Evolutionary conservation across 1,140 invertebrate species (phyloP).

Genomic region (Colletes gigas): DNA sequence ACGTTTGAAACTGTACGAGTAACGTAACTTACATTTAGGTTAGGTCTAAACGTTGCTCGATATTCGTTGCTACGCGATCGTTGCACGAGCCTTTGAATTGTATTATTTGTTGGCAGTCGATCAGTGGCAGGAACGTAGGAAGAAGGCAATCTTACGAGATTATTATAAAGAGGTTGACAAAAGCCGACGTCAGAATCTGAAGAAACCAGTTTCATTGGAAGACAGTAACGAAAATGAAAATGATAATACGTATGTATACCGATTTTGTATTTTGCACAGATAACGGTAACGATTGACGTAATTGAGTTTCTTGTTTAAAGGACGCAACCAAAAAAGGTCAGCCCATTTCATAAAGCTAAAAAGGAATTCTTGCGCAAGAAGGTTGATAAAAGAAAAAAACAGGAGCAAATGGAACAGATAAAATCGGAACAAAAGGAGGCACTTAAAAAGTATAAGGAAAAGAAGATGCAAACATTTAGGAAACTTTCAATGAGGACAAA

Average conservation of each 20-base stretch:
- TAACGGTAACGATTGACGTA: neutral
- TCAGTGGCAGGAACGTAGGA: conserved; percentile 84
- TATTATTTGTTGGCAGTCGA: conserved; percentile 75
- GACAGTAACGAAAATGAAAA: neutral
- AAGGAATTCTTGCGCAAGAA: conserved; percentile 81
- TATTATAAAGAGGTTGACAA: conserved; percentile 83
- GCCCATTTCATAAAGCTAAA: conserved; percentile 82
- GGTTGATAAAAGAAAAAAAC: conserved; percentile 82
- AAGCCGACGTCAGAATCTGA: conserved; percentile 65
- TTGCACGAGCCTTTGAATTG: conserved; percentile 10
- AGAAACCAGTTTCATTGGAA: conserved; percentile 15
- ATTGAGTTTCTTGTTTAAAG: conserved; percentile 37
- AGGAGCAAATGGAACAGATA: conserved; percentile 78
- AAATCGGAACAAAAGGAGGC: conserved; percentile 84
- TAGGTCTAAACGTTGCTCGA: conserved; percentile 42
- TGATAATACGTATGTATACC: conserved; percentile 32
- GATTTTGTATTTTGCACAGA: neutral
- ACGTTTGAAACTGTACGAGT: conserved; percentile 1
- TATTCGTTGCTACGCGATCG: neutral
- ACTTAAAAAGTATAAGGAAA: conserved; percentile 84
- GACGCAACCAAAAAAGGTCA: conserved; percentile 60
- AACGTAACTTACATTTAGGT: conserved; percentile 51
- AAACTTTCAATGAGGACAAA: conserved; percentile 87
- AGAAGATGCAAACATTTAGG: conserved; percentile 85
- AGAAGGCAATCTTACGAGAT: conserved; percentile 80